Base-by-base conservation (phyloP, 2,888 invertebrate genomes). In the Hecatera dysodea region DNA sequence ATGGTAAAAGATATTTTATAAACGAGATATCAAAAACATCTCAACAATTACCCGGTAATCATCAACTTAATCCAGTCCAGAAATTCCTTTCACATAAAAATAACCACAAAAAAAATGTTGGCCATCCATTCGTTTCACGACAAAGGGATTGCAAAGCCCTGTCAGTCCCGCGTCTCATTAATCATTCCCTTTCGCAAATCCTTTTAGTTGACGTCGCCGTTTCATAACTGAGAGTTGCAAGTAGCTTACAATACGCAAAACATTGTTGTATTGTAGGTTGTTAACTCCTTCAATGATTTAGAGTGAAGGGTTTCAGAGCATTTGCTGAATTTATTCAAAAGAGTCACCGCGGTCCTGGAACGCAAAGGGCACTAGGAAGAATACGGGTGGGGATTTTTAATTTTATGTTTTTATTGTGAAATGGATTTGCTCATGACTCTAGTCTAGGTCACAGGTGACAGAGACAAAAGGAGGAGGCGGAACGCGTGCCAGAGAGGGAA, bases 151-250 rank as follows among this genome's bases (percentile, higher is more conserved):
- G 67, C 76, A 72, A 81, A 87, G 82, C 83, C 82, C 75, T 78
- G 87, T 85, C 88, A 81, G 82, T 81, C 77, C 71, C 57, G 56
- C 57, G 68, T 75, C 82, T 75, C 89, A 90, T 91, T 91, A 89
- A 89, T 92, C 88, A 91, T 89, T 87, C 89, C 86, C 78, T 85
- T 89, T 85, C 63, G 82, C 83, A 87, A 90, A 90, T 90, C 90
- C 91, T 86, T 88, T 89, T 83, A 87, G 87, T 82, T 84, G 73
- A 68, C 82, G 81, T 70, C 79, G 81, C 88, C 88, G 88, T 89
- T 90, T 89, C 86, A 83, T 82, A 73, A 78, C 69, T 73, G 71
- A 80, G 83, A 75, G 75, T 78, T 82, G 80, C 90, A 90, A 90
- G 83, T 88, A 62, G 88, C 86, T 90, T 88, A 86, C 72, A 82